Percentiles rank a stretch among this genome's conserved stretches.
Conservation (phyloP, 2,888 invertebrate genomes). For the Erpobdella octoculata region DNA sequence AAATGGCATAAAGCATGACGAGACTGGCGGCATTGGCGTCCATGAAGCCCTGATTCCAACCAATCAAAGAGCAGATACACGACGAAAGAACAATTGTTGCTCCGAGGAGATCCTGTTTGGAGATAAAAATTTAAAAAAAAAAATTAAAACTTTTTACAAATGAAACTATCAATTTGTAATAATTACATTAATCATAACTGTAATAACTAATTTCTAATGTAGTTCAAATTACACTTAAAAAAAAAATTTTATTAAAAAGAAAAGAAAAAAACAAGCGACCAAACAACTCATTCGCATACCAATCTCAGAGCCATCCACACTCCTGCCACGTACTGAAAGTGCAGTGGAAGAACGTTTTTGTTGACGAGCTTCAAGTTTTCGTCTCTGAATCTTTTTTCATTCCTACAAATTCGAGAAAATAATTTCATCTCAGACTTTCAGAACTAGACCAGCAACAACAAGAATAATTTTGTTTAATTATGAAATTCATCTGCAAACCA, state of each 20-base stretch:
- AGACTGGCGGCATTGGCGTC: conserved; percentile 68
- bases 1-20: conserved; percentile 71
- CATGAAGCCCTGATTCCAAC: conserved; percentile 56
- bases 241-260: too few species aligned
- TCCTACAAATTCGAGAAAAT: conserved; percentile 40
- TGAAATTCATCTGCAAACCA: too few species aligned
- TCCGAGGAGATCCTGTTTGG: conserved; percentile 69
- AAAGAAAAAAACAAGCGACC: too few species aligned
- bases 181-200: conserved; percentile 25
- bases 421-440: not conserved
- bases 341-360: conserved; percentile 67
- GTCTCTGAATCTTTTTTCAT: conserved; percentile 61
- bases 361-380: conserved; percentile 64
- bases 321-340: conserved; percentile 69
- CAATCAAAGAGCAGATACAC: conserved; percentile 61
- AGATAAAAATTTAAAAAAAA: too few species aligned
- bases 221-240: too few species aligned
- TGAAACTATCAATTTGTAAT: conserved; percentile 10
- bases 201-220: not conserved
- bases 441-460: not conserved
- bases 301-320: conserved; percentile 73
- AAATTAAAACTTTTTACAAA: not conserved
- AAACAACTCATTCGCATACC: too few species aligned
- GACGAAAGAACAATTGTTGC: conserved; percentile 68
- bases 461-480: too few species aligned